Evolutionary conservation across 1,140 invertebrate genomes (phyloP).

Genomic region (Drosophila quadrilineata): DNA sequence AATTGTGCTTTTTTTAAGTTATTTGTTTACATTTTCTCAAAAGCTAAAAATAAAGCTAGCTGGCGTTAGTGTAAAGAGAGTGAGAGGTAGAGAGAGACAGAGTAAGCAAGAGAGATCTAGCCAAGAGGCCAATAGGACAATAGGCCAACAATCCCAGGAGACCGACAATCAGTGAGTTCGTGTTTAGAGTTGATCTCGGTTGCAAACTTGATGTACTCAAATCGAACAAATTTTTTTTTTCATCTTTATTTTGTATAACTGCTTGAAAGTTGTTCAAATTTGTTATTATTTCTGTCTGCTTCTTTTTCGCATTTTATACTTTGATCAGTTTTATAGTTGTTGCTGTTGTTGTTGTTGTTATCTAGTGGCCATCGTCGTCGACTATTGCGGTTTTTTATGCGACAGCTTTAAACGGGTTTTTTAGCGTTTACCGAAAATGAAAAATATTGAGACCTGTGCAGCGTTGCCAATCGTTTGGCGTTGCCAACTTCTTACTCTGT

Average conservation of each 20-base stretch:
- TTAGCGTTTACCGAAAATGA: slow-evolving; percentile 19
- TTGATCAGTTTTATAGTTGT: slow-evolving; percentile 16
- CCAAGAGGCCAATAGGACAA: not conserved
- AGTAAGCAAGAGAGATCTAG: not conserved
- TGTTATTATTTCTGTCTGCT: slow-evolving; percentile 36
- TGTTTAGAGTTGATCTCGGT: too few species aligned
- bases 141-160: slow-evolving; percentile 5
- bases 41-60: slow-evolving; percentile 32
- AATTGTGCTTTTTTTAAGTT: too few species aligned
- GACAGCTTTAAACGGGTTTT: slow-evolving; percentile 64
- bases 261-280: too few species aligned
- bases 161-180: too few species aligned
- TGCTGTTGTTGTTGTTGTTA: slow-evolving; percentile 31
- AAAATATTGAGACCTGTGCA: slow-evolving; percentile 9
- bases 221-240: too few species aligned
- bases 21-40: slow-evolving; percentile 35
- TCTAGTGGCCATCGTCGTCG: slow-evolving; percentile 16
- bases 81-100: not conserved
- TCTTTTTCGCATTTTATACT: slow-evolving; percentile 39
- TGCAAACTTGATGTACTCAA: too few species aligned
- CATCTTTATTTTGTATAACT: too few species aligned
- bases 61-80: too few species aligned
- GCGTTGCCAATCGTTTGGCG: slow-evolving; percentile 31
- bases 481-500: too few species aligned
- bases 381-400: too few species aligned